Percentiles rank a stretch among this genome's conserved stretches.
Conservation (phyloP, 2,797 vertebrate genomes). For the Emydoidea blandingii region DNA sequence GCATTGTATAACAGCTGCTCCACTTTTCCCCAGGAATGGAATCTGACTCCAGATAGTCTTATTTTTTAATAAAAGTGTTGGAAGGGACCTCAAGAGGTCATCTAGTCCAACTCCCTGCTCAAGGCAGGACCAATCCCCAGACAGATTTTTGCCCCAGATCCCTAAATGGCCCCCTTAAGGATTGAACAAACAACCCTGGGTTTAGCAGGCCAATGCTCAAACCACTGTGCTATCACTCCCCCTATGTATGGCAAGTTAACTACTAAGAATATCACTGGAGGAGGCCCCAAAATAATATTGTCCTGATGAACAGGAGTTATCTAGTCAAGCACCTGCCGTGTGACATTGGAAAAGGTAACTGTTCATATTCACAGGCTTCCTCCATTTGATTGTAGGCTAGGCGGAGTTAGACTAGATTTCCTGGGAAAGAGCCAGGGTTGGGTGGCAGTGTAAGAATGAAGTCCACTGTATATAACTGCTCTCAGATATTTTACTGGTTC, state of each 20-base stretch:
- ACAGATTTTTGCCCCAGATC: too few relatives aligned
- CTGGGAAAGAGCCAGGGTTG: background rate
- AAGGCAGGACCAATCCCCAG: too few relatives aligned
- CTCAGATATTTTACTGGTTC: background rate
- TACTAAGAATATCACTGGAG: background rate
- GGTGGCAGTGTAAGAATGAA: background rate
- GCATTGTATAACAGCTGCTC: background rate
- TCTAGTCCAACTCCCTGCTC: too few relatives aligned
- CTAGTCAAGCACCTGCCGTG: background rate
- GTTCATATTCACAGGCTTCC: background rate
- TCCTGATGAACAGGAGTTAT: background rate
- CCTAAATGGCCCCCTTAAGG: too few relatives aligned
- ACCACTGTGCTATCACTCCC: too few relatives aligned
- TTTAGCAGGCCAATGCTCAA: too few relatives aligned
- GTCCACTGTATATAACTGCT: background rate
- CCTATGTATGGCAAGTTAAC: background rate
- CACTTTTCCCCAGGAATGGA: background rate
- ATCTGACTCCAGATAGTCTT: background rate
- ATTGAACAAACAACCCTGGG: too few relatives aligned
- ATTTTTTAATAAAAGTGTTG: too few relatives aligned
- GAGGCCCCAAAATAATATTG: background rate
- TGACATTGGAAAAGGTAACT: background rate
- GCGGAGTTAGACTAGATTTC: background rate
- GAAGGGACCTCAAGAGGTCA: too few relatives aligned
- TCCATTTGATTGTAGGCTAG: background rate